phyloP scores from a whole-genome alignment of 92 coral and sea anemone genomes.

The Epizoanthus stellaris region DNA sequence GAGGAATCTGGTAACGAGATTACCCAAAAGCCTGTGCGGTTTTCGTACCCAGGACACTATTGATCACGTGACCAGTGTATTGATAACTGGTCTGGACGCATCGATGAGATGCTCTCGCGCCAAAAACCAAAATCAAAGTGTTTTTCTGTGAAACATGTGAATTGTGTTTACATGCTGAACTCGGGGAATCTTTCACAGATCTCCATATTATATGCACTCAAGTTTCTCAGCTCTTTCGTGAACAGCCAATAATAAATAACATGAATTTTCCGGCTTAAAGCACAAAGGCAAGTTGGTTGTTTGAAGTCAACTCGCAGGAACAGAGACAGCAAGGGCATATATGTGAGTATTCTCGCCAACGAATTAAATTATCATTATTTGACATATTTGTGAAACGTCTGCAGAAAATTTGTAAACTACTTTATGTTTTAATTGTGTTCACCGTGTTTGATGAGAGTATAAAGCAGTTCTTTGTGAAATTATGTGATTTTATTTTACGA shows the following conservation, averaged over 20 bases:
- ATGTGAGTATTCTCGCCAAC: constrained; percentile 18
- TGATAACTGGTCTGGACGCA: constrained; percentile 21
- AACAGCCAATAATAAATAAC: neutral
- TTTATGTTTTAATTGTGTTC: neutral
- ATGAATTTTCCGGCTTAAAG: constrained; percentile 4
- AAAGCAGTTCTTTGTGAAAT: no score
- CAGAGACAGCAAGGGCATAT: neutral
- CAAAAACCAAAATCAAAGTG: constrained; percentile 45
- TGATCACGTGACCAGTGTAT: constrained; percentile 32
- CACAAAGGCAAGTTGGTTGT: neutral
- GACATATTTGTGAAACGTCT: neutral
- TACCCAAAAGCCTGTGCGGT: constrained; percentile 30
- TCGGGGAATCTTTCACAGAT: constrained; percentile 28
- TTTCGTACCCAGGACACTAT: constrained; percentile 32
- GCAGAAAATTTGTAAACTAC: neutral
- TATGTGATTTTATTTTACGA: neutral
- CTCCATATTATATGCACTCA: neutral
- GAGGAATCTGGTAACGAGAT: neutral
- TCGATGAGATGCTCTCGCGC: constrained; percentile 56
- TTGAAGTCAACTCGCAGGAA: neutral
- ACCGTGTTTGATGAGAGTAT: neutral
- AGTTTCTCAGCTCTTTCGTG: neutral
- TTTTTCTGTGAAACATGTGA: constrained; percentile 41
- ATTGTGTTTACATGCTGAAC: constrained; percentile 66
- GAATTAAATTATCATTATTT: neutral